Percentiles rank a stretch among this genome's conserved stretches.
phyloP scores from a whole-genome alignment of 2,113 vertebrate genomes.

The Elgaria multicarinata region DNA sequence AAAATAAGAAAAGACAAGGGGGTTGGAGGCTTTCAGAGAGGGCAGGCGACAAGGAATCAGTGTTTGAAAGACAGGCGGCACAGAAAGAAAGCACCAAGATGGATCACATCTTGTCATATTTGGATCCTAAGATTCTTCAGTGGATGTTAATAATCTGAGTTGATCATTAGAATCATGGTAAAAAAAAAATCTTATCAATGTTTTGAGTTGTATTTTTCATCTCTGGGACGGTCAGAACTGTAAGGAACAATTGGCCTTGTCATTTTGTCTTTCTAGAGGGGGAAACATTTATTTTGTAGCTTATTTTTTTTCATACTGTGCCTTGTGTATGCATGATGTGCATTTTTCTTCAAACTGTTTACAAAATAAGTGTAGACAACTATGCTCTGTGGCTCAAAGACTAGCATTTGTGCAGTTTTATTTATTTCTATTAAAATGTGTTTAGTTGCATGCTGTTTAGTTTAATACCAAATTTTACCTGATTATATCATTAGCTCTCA shows the following conservation, averaged over 20 bases:
- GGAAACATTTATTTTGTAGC: neutral
- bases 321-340: neutral
- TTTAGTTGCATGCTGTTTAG: neutral
- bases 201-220: conserved; percentile 37
- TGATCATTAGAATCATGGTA: conserved; percentile 52
- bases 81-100: conserved; percentile 72
- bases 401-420: neutral
- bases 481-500: neutral
- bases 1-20: conserved; percentile 87
- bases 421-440: neutral
- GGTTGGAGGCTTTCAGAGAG: conserved; percentile 70
- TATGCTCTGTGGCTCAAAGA: neutral
- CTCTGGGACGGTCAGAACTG: conserved; percentile 5
- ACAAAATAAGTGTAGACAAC: neutral
- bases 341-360: neutral
- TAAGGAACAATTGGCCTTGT: neutral
- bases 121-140: conserved; percentile 43
- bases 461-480: neutral
- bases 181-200: conserved; percentile 55
- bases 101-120: conserved; percentile 63
- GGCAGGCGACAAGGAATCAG: conserved; percentile 83
- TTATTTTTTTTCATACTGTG: neutral
- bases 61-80: conserved; percentile 78
- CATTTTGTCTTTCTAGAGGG: neutral
- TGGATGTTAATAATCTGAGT: conserved; percentile 54